These are phyloP conservation scores for Meloidogyne chitwoodi DNA, from an alignment of 1,140 invertebrate species.

Conservation along the genomic window DNA sequence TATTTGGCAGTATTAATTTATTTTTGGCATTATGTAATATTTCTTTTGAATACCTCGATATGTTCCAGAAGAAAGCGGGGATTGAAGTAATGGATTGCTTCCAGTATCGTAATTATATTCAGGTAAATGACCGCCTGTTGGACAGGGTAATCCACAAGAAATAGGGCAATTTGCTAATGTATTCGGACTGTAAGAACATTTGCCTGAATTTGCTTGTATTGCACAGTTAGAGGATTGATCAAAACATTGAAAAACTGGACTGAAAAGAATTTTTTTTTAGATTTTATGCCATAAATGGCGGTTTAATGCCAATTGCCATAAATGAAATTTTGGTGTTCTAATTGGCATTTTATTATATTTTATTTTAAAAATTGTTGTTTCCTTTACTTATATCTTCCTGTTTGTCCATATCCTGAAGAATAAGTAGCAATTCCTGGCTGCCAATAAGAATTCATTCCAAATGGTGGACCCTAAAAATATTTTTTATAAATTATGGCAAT, in stretches of 20 bases:
- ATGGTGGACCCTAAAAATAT: constrained; percentile 7
- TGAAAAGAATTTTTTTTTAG: neutral
- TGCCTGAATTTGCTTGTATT: constrained; percentile 15
- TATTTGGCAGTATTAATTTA: too few species aligned
- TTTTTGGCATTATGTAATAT: too few species aligned
- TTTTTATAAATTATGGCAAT: neutral
- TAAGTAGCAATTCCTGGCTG: constrained; percentile 25
- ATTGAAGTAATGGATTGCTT: neutral
- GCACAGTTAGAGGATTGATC: constrained; percentile 15
- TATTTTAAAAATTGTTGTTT: neutral
- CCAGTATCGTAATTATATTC: neutral
- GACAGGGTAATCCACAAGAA: constrained; percentile 17
- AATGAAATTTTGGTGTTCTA: neutral
- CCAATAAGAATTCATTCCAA: constrained; percentile 25
- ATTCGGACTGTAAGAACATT: constrained; percentile 19
- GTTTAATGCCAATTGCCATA: neutral
- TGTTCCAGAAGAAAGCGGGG: neutral
- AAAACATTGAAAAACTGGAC: neutral
- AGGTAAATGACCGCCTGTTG: neutral
- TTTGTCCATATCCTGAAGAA: constrained; percentile 10
- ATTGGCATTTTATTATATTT: neutral
- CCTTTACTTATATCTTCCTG: neutral
- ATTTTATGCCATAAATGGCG: neutral
- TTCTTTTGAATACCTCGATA: too few species aligned
- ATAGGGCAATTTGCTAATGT: constrained; percentile 12